Evolutionary conservation across 2,888 invertebrate genomes (phyloP), one percentile per base, ranked within the genome.

Genomic region (Oasisia sp.): DNA sequence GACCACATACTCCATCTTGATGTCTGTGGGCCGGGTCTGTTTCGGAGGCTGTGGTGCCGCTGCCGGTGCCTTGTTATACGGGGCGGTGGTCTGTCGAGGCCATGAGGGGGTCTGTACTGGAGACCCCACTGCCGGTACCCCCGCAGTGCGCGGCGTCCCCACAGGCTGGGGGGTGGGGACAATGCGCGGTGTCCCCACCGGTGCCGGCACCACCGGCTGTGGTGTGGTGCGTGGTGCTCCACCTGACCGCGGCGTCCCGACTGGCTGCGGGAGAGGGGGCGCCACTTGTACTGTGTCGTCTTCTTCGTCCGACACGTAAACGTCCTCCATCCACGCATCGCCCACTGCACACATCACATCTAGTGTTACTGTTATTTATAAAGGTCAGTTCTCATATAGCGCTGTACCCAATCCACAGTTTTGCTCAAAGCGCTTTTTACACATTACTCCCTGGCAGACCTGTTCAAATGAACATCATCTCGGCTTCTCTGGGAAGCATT

Each of bases 1-100:
- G 89, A 95, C 96, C 95, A 38, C 38, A 38, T 94, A 96, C 96
- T 96, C 96, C 96, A 96, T 96, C 94, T 96, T 96, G 92, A 94
- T 94, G 94, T 95, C 96, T 92, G 93, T 93, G n/a, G 45, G 91
- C 50, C 27, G 89, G 3, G 27, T 8, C 32, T 45, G 56, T 89
- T 89, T 91, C 94, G 94, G 45, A 56, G 12, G 12, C 7, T 19
- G 89, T 74, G 45, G 50, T 38, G n/a, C 19, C 27, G 74, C 0
- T 27, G 14, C 19, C 5, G 74, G 5, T 74, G 27, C 19, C 27
- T 74, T 74, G 74, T 27, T 74, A 27, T 74, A 74, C 0, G 27
- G 74, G 7, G 27, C 74, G 27, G 74, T n/a, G 27, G 74, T 74
- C 27, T 74, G 74, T 74, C 74, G 74, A 19, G 74, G 74, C 74